Conservation (phyloP, 64 coral and sea anemone genomes). For the Porites lutea region DNA sequence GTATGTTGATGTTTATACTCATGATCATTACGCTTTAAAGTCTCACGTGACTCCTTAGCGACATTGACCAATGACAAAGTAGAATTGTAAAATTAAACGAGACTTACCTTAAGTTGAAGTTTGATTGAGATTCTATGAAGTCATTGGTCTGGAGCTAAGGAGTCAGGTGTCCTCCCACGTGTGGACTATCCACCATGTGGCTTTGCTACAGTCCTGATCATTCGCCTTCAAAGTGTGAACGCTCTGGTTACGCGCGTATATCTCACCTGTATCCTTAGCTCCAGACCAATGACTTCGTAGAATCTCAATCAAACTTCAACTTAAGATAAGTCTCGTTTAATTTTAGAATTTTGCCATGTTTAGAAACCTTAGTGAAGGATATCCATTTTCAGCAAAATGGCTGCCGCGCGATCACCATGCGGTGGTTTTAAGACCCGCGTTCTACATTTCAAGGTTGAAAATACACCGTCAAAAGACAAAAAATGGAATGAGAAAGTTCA, state of each 20-base stretch:
- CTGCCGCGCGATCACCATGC: too few relatives aligned
- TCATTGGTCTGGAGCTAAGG: conserved; percentile 28
- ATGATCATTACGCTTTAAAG: neutral
- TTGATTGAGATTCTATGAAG: too few relatives aligned
- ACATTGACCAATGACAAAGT: too few relatives aligned
- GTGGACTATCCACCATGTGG: neutral
- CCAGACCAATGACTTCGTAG: conserved; percentile 38
- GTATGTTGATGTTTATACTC: neutral
- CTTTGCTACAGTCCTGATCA: neutral
- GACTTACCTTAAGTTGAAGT: too few relatives aligned
- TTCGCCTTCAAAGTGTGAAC: neutral
- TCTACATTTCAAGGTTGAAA: too few relatives aligned
- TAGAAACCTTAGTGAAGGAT: too few relatives aligned
- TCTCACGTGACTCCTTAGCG: neutral
- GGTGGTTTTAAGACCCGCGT: too few relatives aligned
- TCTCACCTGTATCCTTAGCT: conserved; percentile 15
- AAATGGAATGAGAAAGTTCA: too few relatives aligned
- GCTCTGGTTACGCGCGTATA: neutral
- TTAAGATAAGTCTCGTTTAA: conserved; percentile 11
- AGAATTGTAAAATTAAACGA: too few relatives aligned
- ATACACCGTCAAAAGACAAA: too few relatives aligned
- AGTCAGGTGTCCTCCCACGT: conserved; percentile 9
- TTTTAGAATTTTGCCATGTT: conserved; percentile 1
- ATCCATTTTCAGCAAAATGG: too few relatives aligned
- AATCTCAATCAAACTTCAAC: conserved; percentile 28